Base-by-base conservation (phyloP, 2,888 invertebrate species). In the Alloscopus bannaensis region DNA sequence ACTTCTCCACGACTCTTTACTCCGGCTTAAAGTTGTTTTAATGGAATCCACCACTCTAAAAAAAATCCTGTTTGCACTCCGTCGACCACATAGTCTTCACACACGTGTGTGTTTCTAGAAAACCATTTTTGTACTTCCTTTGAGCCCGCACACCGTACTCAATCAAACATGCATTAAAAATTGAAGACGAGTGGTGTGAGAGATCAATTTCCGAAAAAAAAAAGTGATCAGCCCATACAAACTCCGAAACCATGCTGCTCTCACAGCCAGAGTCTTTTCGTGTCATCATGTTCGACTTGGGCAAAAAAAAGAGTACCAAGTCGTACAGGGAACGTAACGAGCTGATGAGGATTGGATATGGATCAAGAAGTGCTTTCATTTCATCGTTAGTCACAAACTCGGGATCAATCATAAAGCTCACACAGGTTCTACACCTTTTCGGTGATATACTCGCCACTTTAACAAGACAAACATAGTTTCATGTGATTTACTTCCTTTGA, bases 161-260 rank as follows among this genome's bases (percentile, higher is more conserved):
- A 66, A 66, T 75, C 75, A 75, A 75, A 75, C 66, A 59, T 31
- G 59, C 66, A 66, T 75, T 75, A 75, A 75, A 75, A 75, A 75
- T 66, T 66, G 55, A 75, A 75, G 75, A 75, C 57, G 65, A 66
- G 75, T 75, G 75, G 75, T 75, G 75, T 66, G 75, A 75, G n/a
- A n/a, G 75, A 75, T 75, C 75, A 75, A 75, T 66, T 75, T 75
- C 75, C 45, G n/a, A 45, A 65, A n/a, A n/a, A n/a, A n/a, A n/a
- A n/a, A 65, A 73, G 75, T 59, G 75, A 75, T 75, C 75, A 65
- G 47, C 64, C 75, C n/a, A n/a, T 65, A 24, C 28, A 62, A 28
- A 29, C 45, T 65, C 26, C 28, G 28, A 65, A 26, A 3, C 29
- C 47, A 26, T 45, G 29, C 45, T 29, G 65, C 36, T 36, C 36